Base-by-base conservation (phyloP, 1,140 invertebrate species). In the Halotydeus destructor region DNA sequence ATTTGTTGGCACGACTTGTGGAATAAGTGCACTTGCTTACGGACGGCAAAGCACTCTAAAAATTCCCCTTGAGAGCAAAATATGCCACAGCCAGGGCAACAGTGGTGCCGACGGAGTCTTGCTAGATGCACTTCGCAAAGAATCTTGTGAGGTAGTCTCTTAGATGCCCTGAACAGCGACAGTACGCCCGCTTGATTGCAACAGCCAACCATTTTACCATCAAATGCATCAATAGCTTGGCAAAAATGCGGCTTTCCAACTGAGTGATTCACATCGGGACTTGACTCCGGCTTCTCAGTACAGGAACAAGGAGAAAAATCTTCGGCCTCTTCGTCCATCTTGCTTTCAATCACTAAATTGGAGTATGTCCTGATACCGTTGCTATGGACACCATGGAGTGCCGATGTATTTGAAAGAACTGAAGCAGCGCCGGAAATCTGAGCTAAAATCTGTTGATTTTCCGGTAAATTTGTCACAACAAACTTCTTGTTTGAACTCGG, bases 41-140 rank as follows among this genome's bases (percentile, higher is more conserved):
- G 47, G 6, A 16, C 50, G 50, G 26, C 66, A 5, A 62, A 61
- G 55, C 78, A 82, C 47, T 75, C 71, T 32, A 73, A 66, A 59
- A 79, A 79, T 46, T 67, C 67, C 22, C 78, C 84, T 69, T 88
- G 81, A 23, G 82, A 78, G 55, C 84, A 91, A 58, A 86, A 93
- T 14, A 82, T 62, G 5, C 84, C 85, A 60, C 85, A 93, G 1
- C 74, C 72, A 1, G 83, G 76, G 57, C 85, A 93, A 56, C 81
- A 85, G 54, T 85, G 81, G 57, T 93, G 85, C 23, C 70, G 57
- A 5, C 69, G 57, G 22, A 93, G 57, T 43, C 82, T 68, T 50
- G 74, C 69, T 47, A 72, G 67, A 58, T 91, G 85, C 53, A 74
- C 67, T 30, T 74, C 68, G 59, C 85, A 91, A 2, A 83, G 61